Evolutionary conservation across 1,140 invertebrate genomes (phyloP).

Genomic region (Drosophila punjabiensis): DNA sequence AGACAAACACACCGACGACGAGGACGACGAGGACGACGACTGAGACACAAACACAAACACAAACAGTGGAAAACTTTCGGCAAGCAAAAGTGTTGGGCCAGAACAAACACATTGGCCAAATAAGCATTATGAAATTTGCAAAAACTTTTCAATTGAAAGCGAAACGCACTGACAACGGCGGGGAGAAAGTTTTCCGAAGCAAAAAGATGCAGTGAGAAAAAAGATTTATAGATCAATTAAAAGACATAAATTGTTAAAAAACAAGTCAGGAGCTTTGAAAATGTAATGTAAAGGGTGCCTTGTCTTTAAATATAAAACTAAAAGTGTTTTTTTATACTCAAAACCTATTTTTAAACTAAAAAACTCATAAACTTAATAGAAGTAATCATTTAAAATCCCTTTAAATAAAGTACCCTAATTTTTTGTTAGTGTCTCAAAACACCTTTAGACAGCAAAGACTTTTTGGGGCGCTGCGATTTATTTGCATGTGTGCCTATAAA

Average conservation of each 20-base stretch:
- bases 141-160: slow-evolving; percentile 71
- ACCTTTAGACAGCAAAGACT: slow-evolving; percentile 13
- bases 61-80: slow-evolving; percentile 50
- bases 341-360: not conserved
- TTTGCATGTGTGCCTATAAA: slow-evolving; percentile 84
- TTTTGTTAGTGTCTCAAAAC: slow-evolving; percentile 6
- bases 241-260: not conserved
- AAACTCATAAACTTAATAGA: not conserved
- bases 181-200: slow-evolving; percentile 34
- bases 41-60: slow-evolving; percentile 45
- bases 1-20: slow-evolving; percentile 62
- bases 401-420: not conserved
- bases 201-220: not conserved
- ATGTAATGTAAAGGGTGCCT: not conserved
- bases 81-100: slow-evolving; percentile 69
- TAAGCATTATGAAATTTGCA: slow-evolving; percentile 80
- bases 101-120: slow-evolving; percentile 66
- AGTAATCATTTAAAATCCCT: not conserved
- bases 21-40: not conserved
- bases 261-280: too few relatives aligned
- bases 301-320: not conserved
- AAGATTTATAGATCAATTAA: not conserved
- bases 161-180: slow-evolving; percentile 37
- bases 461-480: slow-evolving; percentile 65
- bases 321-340: too few relatives aligned